Base-by-base conservation (phyloP, 2,888 invertebrate species). In the Pammene fasciana region DNA sequence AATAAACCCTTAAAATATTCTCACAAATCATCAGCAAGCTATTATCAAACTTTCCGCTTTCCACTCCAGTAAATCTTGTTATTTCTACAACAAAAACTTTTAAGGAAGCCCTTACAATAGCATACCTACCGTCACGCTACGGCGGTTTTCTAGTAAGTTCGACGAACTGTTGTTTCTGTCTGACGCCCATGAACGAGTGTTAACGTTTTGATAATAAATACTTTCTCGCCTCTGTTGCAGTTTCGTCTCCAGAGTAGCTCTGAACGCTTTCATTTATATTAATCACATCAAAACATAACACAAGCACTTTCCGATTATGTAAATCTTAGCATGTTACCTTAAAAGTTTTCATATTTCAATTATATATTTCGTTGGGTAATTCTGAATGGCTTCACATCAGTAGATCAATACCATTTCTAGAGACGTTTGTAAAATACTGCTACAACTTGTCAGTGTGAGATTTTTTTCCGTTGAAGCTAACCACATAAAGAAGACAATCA, bases 101-200 rank as follows among this genome's bases (percentile, higher is more conserved):
- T 62, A 68, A 67, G 71, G 70, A 72, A 74, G 72, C 72, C 72
- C 70, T 77, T 72, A 74, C 73, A 75, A 74, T 73, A 67, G 71
- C 52, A 71, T 73, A 46, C 46, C 50, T 64, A 70, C 41, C 45
- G 81, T 80, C 77, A 82, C 78, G 81, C 77, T 77, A 78, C 77
- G 78, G 65, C 75, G 75, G 68, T 79, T 65, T 76, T 79, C 74
- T 75, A 74, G 75, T 73, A 77, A 80, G 86, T 85, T 83, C 84
- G 75, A 67, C 77, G 83, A 84, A 82, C 86, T 76, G 38, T 2
- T n/a, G 50, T 67, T 62, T 67, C 45, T 52, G 36, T 43, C 43
- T 50, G 16, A 2, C 43, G 59, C 52, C 45, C 26, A 26, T 48
- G 36, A 16, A 38, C 34, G 26, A 38, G 55, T 62, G 62, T 14